These are phyloP conservation scores for Harpagifer antarcticus DNA, from an alignment of 2,797 vertebrate species.

Conservation along the genomic window DNA sequence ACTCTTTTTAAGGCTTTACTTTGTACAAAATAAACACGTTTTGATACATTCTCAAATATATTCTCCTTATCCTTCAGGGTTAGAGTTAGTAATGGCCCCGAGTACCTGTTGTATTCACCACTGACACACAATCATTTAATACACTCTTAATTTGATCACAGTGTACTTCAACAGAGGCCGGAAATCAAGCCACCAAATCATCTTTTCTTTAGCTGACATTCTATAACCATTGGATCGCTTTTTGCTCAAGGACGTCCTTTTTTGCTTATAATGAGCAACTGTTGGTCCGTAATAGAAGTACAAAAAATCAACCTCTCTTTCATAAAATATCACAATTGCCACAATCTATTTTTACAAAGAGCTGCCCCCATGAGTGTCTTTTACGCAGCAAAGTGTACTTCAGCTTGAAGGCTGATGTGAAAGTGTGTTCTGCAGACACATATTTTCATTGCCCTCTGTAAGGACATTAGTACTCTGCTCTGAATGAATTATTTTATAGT, in stretches of 20 bases:
- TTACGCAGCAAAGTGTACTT: conserved; percentile 6
- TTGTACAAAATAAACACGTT: too few relatives aligned
- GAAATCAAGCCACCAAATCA: too few relatives aligned
- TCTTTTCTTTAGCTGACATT: background rate
- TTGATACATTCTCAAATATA: too few relatives aligned
- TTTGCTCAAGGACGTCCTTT: background rate
- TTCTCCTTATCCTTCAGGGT: too few relatives aligned
- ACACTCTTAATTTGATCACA: background rate
- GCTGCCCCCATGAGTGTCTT: background rate
- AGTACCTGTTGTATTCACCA: too few relatives aligned
- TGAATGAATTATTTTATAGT: conserved; percentile 15
- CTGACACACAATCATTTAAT: too few relatives aligned
- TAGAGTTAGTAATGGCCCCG: too few relatives aligned
- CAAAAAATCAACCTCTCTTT: background rate
- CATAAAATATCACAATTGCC: background rate
- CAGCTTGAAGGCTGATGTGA: conserved; percentile 9
- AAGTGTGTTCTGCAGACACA: conserved; percentile 7
- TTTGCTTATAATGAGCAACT: background rate
- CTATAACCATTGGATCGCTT: background rate
- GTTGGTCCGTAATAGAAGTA: background rate
- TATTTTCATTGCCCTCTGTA: conserved; percentile 4
- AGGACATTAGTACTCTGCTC: conserved; percentile 8
- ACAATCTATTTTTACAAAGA: conserved; percentile 4
- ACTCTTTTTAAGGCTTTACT: too few relatives aligned
- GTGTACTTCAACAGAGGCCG: background rate